Evolutionary conservation across 2,113 vertebrate genomes (phyloP), one percentile per base, ranked within the genome.

Genomic region (Suricata suricatta): DNA sequence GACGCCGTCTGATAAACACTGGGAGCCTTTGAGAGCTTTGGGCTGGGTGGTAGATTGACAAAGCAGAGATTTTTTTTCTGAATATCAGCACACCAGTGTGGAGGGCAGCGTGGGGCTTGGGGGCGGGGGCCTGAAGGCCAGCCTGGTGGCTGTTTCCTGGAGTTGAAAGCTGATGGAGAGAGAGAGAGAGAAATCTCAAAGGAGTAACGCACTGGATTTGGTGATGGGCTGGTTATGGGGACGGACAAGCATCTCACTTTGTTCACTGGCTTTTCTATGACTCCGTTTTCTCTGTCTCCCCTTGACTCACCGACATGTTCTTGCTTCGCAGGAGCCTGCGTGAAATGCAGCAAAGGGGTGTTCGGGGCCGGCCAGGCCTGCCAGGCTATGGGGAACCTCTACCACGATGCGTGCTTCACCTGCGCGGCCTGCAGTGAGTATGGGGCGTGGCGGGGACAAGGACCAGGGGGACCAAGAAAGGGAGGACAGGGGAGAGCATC

Each of bases 331-430:
- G 99, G 99, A 94, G 98, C 98, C 93, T 99, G 99, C 0, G 99
- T 99, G 96, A 99, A 99, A 96, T 99, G 99, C 98, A 99, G 96
- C 98, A 99, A 99, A 97, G 99, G 99, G 0, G 99, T 99, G 74
- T 99, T 99, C 44, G 99, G 99, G 98, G 99, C 99, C 19, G 99
- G 98, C 98, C 99, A 99, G 98, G 99, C 99, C 81, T 99, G 99
- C 97, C 99, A 99, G 97, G 99, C 99, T 57, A 99, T 99, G 99
- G 99, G 99, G 0, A 99, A 99, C 98, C 99, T 99, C 90, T 99
- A 99, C 98, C 99, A 99, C 0, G 99, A 99, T 0, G 97, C 98
- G 96, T 99, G 99, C 98, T 99, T 99, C 98, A 99, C 99, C 98
- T 99, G 99, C 12, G 99, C 99, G 1, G 99, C 99, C 88, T 99